A percentile compares a stretch with the other conserved stretches of the same genome.
Evolutionary conservation across 2,888 invertebrate genomes (phyloP).

Genomic region (Drosophila anceps): DNA sequence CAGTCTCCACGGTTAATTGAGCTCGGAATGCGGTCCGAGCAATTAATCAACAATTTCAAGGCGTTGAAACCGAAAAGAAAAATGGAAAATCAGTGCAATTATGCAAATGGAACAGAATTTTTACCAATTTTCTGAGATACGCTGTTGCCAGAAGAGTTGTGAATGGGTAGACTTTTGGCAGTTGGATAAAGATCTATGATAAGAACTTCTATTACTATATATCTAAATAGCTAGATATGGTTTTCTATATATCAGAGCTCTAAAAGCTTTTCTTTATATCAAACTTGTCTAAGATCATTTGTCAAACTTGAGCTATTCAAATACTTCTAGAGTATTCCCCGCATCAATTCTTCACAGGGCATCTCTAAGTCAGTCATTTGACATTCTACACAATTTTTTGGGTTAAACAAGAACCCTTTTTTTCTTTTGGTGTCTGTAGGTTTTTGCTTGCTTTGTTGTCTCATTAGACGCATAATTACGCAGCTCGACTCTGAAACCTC

Average conservation of each 20-base stretch:
- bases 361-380: background rate
- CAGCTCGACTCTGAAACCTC: constrained; percentile 45
- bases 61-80: constrained; percentile 34
- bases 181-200: background rate
- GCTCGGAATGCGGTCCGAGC: constrained; percentile 61
- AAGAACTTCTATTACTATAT: background rate
- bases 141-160: background rate
- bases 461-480: constrained; percentile 79
- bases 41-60: constrained; percentile 74
- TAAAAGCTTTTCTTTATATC: too few species aligned
- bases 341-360: background rate
- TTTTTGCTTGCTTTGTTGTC: constrained; percentile 72
- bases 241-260: background rate
- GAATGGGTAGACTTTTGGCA: background rate
- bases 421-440: background rate
- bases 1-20: constrained; percentile 57
- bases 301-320: background rate
- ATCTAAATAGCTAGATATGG: too few species aligned
- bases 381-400: background rate
- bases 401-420: constrained; percentile 30
- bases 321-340: too few species aligned
- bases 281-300: background rate
- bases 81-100: constrained; percentile 70
- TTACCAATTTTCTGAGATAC: constrained; percentile 11
- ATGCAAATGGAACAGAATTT: constrained; percentile 64